Conservation (phyloP, 1,140 invertebrate genomes). For the Elysia chlorotica region DNA sequence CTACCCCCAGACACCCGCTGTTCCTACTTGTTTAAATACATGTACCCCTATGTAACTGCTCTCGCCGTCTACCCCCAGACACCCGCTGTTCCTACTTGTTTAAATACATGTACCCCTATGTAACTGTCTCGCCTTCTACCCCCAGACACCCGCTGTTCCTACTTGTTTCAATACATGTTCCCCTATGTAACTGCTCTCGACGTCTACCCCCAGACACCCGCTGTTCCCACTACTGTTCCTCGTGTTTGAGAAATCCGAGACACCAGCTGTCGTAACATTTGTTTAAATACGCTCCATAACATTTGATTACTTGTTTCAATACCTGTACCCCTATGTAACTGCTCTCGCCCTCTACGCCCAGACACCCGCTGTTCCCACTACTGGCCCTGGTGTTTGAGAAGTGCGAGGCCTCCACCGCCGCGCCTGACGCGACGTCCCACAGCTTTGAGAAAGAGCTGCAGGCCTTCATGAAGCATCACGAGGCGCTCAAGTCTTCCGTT, state of each 20-base stretch:
- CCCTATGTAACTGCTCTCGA: too few species aligned
- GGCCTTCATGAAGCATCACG: constrained; percentile 77
- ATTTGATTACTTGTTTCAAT: too few species aligned
- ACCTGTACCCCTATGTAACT: neutral
- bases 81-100: too few species aligned
- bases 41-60: neutral
- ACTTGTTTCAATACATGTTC: too few species aligned
- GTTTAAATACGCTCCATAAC: too few species aligned
- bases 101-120: neutral
- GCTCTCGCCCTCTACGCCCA: constrained; percentile 12
- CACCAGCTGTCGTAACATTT: too few species aligned
- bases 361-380: constrained; percentile 61
- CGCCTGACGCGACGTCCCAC: constrained; percentile 49
- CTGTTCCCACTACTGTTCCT: too few species aligned
- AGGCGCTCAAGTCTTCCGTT: constrained; percentile 83
- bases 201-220: too few species aligned
- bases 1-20: too few species aligned
- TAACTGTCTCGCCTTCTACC: neutral
- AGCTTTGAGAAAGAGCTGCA: constrained; percentile 58
- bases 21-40: too few species aligned
- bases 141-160: constrained; percentile 60
- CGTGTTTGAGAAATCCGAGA: too few species aligned
- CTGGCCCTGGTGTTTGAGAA: constrained; percentile 61
- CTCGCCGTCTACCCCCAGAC: constrained; percentile 33
- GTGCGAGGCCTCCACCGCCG: constrained; percentile 59